Conservation (phyloP, 2,113 vertebrate genomes). For the Caranx ignobilis region DNA sequence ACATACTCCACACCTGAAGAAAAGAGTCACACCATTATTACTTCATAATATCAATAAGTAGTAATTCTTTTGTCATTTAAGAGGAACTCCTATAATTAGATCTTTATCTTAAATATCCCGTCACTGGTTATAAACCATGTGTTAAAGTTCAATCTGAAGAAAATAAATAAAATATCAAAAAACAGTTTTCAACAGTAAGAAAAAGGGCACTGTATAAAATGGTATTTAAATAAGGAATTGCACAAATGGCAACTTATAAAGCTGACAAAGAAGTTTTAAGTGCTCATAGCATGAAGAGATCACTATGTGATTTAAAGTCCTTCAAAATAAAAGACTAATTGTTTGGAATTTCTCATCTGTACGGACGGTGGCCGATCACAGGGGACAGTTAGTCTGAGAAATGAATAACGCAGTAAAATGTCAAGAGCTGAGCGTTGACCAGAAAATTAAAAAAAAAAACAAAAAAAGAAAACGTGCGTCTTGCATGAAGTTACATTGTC, state of each 20-base stretch:
- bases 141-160: conserved; percentile 24
- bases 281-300: neutral
- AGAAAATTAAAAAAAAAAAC: neutral
- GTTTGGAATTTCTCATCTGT: neutral
- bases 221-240: conserved; percentile 40
- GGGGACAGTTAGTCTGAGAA: neutral
- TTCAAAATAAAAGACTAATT: conserved; percentile 1
- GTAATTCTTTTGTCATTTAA: conserved; percentile 8
- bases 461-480: conserved; percentile 6
- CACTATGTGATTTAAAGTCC: neutral
- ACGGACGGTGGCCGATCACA: neutral
- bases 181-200: conserved; percentile 48
- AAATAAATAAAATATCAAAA: conserved; percentile 74
- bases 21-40: conserved; percentile 34
- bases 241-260: conserved; percentile 5
- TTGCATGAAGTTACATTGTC: conserved; percentile 38
- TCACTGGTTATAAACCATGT: conserved; percentile 26
- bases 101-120: conserved; percentile 30
- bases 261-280: conserved; percentile 15
- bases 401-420: neutral
- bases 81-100: neutral
- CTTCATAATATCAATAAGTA: conserved; percentile 14
- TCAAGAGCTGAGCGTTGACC: conserved; percentile 23
- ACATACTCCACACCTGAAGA: conserved; percentile 23
- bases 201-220: conserved; percentile 44